A percentile compares a stretch with the other conserved stretches of the same genome.
These are phyloP conservation scores for Xenopus petersii DNA, from an alignment of 2,797 vertebrate species.

Conservation along the genomic window DNA sequence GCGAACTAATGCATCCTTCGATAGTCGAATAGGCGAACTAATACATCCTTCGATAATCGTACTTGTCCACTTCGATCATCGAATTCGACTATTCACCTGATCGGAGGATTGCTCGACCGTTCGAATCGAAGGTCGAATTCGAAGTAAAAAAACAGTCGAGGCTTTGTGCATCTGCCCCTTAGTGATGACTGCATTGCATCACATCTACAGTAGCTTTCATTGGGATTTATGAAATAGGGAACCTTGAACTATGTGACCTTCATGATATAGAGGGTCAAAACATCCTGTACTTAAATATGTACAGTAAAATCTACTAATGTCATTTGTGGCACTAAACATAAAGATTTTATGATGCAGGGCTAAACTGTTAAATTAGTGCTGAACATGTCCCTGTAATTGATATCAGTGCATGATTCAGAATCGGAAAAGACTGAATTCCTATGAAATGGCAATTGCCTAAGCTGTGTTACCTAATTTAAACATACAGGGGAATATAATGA, in stretches of 20 bases:
- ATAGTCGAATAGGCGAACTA: too few relatives aligned
- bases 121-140: too few relatives aligned
- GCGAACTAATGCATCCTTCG: too few relatives aligned
- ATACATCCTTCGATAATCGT: too few relatives aligned
- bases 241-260: background rate
- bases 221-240: background rate
- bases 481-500: background rate
- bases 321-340: background rate
- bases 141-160: too few relatives aligned
- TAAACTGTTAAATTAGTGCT: background rate
- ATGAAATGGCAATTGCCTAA: background rate
- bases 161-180: too few relatives aligned
- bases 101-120: too few relatives aligned
- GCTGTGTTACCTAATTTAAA: background rate
- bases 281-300: background rate
- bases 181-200: background rate
- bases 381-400: background rate
- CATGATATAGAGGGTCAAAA: background rate
- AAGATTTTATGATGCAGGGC: background rate
- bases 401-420: background rate
- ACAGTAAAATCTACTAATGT: background rate
- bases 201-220: background rate
- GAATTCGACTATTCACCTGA: too few relatives aligned
- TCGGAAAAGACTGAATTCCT: background rate
- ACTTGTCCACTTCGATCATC: too few relatives aligned